A percentile compares a stretch with the other conserved stretches of the same genome.
Evolutionary conservation across 2,888 invertebrate species (phyloP).

Genomic region (Nebria salina): DNA sequence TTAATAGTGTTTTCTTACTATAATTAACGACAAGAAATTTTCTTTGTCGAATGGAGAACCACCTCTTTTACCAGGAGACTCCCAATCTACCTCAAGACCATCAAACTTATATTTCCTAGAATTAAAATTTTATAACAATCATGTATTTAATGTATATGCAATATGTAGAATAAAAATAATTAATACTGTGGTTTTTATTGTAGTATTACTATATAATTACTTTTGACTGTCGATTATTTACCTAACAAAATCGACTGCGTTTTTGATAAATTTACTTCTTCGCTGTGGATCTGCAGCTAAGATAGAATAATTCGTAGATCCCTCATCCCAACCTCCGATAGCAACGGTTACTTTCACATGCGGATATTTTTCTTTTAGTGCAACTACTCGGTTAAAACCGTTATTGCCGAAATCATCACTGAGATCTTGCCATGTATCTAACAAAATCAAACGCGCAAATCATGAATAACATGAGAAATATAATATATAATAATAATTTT

Average conservation of each 20-base stretch:
- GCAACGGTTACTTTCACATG: slow-evolving; percentile 78
- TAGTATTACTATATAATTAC: no score
- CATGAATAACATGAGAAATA: background rate
- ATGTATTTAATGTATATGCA: no score
- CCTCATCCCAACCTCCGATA: slow-evolving; percentile 94
- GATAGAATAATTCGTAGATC: slow-evolving; percentile 76
- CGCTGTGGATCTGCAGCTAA: slow-evolving; percentile 73
- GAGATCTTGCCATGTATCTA: slow-evolving; percentile 81
- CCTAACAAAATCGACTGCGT: slow-evolving; percentile 75
- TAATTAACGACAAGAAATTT: slow-evolving; percentile 79
- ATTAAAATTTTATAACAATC: background rate
- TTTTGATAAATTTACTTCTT: slow-evolving; percentile 75
- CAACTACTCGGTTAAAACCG: slow-evolving; percentile 75
- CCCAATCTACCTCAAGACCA: slow-evolving; percentile 86
- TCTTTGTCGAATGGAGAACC: slow-evolving; percentile 81
- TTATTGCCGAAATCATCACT: slow-evolving; percentile 79
- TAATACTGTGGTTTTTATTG: no score
- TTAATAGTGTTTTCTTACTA: no score
- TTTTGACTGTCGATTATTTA: slow-evolving; percentile 53
- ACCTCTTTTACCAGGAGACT: slow-evolving; percentile 82
- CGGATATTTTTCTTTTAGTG: slow-evolving; percentile 73
- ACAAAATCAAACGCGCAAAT: background rate
- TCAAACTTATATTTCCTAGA: slow-evolving; percentile 76
- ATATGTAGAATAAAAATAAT: no score
- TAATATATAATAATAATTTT: background rate